Percentiles rank a stretch among this genome's conserved stretches.
These are phyloP conservation scores for Poeciliopsis retropinna DNA, from an alignment of 2,113 vertebrate species.

Conservation along the genomic window DNA sequence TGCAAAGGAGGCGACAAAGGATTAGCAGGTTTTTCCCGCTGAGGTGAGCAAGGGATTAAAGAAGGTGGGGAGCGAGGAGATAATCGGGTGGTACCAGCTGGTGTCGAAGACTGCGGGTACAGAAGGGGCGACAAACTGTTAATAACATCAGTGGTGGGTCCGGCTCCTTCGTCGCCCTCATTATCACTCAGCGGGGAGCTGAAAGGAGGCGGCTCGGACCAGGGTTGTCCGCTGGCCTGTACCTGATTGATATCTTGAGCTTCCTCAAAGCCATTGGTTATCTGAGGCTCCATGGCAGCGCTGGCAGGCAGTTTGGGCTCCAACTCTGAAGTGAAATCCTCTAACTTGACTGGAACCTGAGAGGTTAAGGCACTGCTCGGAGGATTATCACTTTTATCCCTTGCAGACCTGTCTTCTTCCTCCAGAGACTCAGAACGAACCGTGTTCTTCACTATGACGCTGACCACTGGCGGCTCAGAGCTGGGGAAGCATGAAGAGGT, in stretches of 20 bases:
- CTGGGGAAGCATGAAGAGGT: constrained; percentile 66
- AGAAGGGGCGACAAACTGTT: constrained; percentile 60
- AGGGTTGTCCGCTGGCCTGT: constrained; percentile 52
- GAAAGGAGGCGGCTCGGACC: constrained; percentile 53
- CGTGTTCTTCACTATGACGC: constrained; percentile 96
- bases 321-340: constrained; percentile 42
- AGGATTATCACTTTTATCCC: constrained; percentile 19
- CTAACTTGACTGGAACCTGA: constrained; percentile 38
- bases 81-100: background rate
- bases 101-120: constrained; percentile 19
- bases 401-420: constrained; percentile 60
- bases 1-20: constrained; percentile 34
- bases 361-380: constrained; percentile 24
- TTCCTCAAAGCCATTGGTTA: constrained; percentile 66
- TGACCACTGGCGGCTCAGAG: constrained; percentile 86
- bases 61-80: constrained; percentile 26
- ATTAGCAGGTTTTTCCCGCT: constrained; percentile 36
- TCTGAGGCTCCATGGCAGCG: constrained; percentile 37
- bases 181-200: constrained; percentile 48
- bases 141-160: constrained; percentile 44
- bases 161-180: constrained; percentile 28
- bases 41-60: constrained; percentile 30
- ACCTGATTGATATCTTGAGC: constrained; percentile 20
- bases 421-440: constrained; percentile 86
- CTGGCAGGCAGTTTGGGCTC: constrained; percentile 29